Evolutionary conservation across 2,113 vertebrate species (phyloP).

Genomic region (Grammomys dolichurus): DNA sequence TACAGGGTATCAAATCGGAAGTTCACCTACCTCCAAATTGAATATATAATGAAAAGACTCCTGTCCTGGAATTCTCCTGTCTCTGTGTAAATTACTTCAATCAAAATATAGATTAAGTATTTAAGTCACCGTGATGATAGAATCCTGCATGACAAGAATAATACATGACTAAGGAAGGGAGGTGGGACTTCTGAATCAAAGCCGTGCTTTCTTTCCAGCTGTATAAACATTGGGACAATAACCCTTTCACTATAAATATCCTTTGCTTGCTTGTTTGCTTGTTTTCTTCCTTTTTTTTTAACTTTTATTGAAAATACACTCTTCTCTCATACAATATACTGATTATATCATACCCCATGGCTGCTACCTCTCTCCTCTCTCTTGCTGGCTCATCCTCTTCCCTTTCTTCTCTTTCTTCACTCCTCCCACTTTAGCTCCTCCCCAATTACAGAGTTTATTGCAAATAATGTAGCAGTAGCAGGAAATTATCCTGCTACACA

Average conservation of each 20-base stretch:
- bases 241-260: neutral
- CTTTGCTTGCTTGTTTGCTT: neutral
- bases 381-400: no score
- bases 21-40: constrained; percentile 9
- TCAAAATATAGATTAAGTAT: constrained; percentile 23
- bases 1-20: neutral
- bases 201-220: neutral
- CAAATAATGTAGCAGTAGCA: no score
- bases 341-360: neutral
- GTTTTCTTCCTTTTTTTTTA: neutral
- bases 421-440: no score
- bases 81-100: constrained; percentile 1
- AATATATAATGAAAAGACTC: constrained; percentile 39
- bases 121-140: neutral
- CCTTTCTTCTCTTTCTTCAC: no score
- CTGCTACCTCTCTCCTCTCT: no score
- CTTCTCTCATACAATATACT: neutral
- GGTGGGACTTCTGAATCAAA: neutral
- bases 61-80: neutral
- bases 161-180: neutral
- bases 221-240: constrained; percentile 4
- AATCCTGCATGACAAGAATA: neutral
- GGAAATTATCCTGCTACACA: neutral
- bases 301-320: neutral
- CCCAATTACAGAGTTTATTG: no score